Evolutionary conservation across 2,888 invertebrate genomes (phyloP).

Genomic region (Dynastes grantii): DNA sequence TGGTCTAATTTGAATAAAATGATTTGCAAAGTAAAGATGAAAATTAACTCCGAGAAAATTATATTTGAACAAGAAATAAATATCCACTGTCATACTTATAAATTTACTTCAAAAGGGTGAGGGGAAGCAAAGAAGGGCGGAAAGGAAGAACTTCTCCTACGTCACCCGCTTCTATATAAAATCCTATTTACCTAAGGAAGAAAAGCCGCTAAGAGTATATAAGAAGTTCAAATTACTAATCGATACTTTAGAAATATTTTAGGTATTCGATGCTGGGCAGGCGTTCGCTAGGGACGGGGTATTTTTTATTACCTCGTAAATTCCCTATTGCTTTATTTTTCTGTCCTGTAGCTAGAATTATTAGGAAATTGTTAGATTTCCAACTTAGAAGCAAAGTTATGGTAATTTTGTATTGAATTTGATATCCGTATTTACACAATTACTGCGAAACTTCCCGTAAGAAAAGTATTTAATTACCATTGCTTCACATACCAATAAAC

Average conservation of each 20-base stretch:
- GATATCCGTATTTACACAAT: too few species aligned
- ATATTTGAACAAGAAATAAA: conserved; percentile 32
- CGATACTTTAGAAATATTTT: conserved; percentile 17
- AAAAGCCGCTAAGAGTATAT: conserved; percentile 25
- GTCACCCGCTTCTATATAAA: not conserved
- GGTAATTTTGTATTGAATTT: too few species aligned
- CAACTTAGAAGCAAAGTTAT: too few species aligned
- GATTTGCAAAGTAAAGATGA: conserved; percentile 39
- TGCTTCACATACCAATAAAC: too few species aligned
- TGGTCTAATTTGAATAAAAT: conserved; percentile 42
- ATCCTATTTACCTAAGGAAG: conserved; percentile 6
- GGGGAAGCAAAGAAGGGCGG: not conserved
- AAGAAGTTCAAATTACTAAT: conserved; percentile 32
- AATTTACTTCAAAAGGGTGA: not conserved
- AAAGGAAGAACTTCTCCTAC: conserved; percentile 2
- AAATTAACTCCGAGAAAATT: conserved; percentile 29
- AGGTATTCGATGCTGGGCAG: conserved; percentile 3
- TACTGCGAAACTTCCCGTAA: too few species aligned
- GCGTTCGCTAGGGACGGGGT: not conserved
- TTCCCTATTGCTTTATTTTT: conserved; percentile 6
- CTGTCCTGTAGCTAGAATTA: not conserved
- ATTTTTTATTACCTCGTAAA: conserved; percentile 2
- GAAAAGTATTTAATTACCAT: too few species aligned
- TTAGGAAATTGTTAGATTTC: not conserved
- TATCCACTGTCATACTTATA: conserved; percentile 2